A percentile compares a stretch with the other conserved stretches of the same genome.
These are phyloP conservation scores for Apamea epomidion DNA, from an alignment of 2,888 invertebrate genomes.

Conservation along the genomic window DNA sequence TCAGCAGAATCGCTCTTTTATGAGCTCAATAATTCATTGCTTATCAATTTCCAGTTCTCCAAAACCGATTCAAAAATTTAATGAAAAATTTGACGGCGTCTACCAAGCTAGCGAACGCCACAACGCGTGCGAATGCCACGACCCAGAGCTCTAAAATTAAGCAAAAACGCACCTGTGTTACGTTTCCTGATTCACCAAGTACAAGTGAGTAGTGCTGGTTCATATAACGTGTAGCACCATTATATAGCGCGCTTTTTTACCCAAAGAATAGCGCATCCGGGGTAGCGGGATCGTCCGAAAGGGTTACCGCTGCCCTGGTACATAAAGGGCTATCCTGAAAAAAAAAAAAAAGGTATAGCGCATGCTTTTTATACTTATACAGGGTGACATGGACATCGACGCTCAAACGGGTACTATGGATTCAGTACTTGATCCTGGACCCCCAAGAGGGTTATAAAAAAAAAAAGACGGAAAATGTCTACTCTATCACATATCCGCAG, in stretches of 20 bases:
- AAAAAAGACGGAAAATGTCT: too few relatives aligned
- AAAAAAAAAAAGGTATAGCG: too few relatives aligned
- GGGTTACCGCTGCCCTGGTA: too few relatives aligned
- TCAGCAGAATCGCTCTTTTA: too few relatives aligned
- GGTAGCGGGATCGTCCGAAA: too few relatives aligned
- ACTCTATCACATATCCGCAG: too few relatives aligned
- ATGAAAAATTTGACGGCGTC: not conserved
- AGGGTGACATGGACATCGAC: too few relatives aligned
- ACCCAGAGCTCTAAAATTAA: accelerated
- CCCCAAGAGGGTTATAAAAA: too few relatives aligned
- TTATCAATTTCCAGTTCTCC: constrained; percentile 24
- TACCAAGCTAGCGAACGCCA: not conserved
- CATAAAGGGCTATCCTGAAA: too few relatives aligned
- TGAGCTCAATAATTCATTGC: not conserved
- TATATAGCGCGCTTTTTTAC: not conserved
- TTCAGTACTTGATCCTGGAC: too few relatives aligned
- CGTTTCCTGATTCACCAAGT: not conserved
- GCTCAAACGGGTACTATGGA: too few relatives aligned
- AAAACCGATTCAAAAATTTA: constrained; percentile 6
- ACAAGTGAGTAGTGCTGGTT: not conserved
- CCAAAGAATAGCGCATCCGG: not conserved
- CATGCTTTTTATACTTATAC: not conserved
- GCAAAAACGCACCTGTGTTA: constrained; percentile 1
- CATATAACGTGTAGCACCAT: not conserved
- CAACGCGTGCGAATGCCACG: not conserved